A percentile compares a stretch with the other conserved stretches of the same genome.
Evolutionary conservation across 2,888 invertebrate genomes (phyloP).

Genomic region (Dilophus febrilis): DNA sequence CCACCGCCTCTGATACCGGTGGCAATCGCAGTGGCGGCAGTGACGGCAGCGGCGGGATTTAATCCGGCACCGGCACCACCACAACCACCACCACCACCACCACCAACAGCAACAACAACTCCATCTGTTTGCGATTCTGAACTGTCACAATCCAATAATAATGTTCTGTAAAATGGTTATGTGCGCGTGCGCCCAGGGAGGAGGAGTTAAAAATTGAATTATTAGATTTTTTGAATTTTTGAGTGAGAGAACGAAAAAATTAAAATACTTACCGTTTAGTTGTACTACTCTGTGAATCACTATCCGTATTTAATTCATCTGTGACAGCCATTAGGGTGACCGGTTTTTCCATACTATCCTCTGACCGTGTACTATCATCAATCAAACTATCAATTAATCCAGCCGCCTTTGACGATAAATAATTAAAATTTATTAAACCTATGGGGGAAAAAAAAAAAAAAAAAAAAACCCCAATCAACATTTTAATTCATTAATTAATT

Average conservation of each 20-base stretch:
- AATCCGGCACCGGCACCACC: too few species aligned
- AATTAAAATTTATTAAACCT: background rate
- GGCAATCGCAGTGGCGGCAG: too few species aligned
- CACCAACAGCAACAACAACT: too few species aligned
- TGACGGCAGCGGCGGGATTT: too few species aligned
- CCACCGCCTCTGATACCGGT: too few species aligned
- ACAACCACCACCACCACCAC: too few species aligned
- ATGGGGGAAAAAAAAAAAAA: background rate
- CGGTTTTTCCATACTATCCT: slow-evolving; percentile 53
- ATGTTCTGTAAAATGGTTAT: slow-evolving; percentile 10
- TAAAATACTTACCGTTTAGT: slow-evolving; percentile 13
- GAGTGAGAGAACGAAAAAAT: too few species aligned
- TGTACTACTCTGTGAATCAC: slow-evolving; percentile 16
- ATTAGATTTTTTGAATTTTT: too few species aligned
- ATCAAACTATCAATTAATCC: slow-evolving; percentile 29
- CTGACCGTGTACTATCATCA: slow-evolving; percentile 57
- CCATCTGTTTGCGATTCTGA: slow-evolving; percentile 14
- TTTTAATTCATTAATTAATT: background rate
- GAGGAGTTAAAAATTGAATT: background rate
- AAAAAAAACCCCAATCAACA: background rate
- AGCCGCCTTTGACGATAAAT: background rate
- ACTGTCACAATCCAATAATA: slow-evolving; percentile 15
- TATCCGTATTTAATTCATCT: slow-evolving; percentile 17
- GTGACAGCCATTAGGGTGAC: slow-evolving; percentile 32
- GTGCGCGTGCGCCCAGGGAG: background rate